Base-by-base conservation (phyloP, 1,140 invertebrate species). In the Drosophila insularis region DNA sequence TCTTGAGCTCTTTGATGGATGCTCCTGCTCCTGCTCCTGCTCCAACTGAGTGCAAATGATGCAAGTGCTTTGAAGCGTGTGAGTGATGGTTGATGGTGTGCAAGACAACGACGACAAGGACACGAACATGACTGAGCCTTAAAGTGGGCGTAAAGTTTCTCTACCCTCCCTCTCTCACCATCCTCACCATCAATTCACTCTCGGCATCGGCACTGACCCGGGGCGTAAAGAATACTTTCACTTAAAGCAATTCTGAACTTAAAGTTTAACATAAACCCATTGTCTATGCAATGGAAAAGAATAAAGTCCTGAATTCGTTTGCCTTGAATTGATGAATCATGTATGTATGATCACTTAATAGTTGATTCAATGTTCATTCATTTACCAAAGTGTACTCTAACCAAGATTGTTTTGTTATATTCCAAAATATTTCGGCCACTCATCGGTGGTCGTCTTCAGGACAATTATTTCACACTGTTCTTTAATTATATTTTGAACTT, bases 21-120 rank as follows among this genome's bases (percentile, higher is more conserved):
- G 17, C 43, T 21, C n/a, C 17, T 21, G 43, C 43, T 50, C 43
- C 43, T 21, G 17, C 43, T 19, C n/a, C 7, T 19, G 43, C 43
- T 50, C 43, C 43, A 50, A 19, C 43, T 50, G 43, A 50, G 43
- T 50, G 43, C 43, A 50, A 50, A 50, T 50, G 43, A 50, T 50
- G 43, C 43, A 10, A 19, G 43, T 50, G 43, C 43, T 50, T 10
- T 50, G 17, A 21, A 50, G 43, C 43, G 43, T 50, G 17, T 50
- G 43, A 50, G 43, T 50, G 43, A 50, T 50, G 43, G 43, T 50
- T 50, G 17, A 50, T 50, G 17, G 43, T 50, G 43, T 50, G 43
- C 17, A 10, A 50, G 43, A 21, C 17, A 50, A 50, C 43, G 17
- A 50, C 6, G 43, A 50, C 43, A 50, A 50, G 43, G 43, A 50